Evolutionary conservation across 2,888 invertebrate species (phyloP).

Genomic region (Drosophila histrio): DNA sequence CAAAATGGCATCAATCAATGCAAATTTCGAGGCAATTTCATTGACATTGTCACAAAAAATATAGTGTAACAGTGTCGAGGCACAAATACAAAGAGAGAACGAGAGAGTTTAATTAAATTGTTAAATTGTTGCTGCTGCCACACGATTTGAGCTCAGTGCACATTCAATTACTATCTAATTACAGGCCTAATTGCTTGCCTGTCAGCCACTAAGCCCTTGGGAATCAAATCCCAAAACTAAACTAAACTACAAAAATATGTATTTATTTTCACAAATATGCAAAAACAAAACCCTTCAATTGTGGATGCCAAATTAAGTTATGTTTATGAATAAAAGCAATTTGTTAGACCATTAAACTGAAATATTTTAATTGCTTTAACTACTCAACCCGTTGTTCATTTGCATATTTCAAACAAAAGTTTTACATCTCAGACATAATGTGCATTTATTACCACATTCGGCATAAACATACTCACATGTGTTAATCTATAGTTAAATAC

Average conservation of each 20-base stretch:
- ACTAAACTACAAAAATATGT: not conserved
- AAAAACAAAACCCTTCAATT: slow-evolving; percentile 6
- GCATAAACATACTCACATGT: too few relatives aligned
- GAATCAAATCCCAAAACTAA: not conserved
- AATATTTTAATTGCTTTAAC: slow-evolving; percentile 21
- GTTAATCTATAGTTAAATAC: too few relatives aligned
- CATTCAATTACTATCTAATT: slow-evolving; percentile 36
- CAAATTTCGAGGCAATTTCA: slow-evolving; percentile 61
- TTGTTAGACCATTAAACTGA: not conserved
- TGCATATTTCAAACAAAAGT: not conserved
- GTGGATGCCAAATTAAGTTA: slow-evolving; percentile 5
- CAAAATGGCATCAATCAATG: slow-evolving; percentile 73
- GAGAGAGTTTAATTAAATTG: slow-evolving; percentile 43
- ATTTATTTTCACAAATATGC: not conserved
- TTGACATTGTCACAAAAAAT: slow-evolving; percentile 19
- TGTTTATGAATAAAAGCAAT: slow-evolving; percentile 8
- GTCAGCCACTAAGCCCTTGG: not conserved
- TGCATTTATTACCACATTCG: too few relatives aligned
- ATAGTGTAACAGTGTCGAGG: not conserved
- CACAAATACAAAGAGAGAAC: not conserved
- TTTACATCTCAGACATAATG: not conserved
- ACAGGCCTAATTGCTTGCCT: slow-evolving; percentile 24
- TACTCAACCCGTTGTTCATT: not conserved
- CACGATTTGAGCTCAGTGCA: slow-evolving; percentile 20
- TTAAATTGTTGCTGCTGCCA: slow-evolving; percentile 27